phyloP scores from a whole-genome alignment of 2,888 invertebrate species.

The Standfussiana lucernea region DNA sequence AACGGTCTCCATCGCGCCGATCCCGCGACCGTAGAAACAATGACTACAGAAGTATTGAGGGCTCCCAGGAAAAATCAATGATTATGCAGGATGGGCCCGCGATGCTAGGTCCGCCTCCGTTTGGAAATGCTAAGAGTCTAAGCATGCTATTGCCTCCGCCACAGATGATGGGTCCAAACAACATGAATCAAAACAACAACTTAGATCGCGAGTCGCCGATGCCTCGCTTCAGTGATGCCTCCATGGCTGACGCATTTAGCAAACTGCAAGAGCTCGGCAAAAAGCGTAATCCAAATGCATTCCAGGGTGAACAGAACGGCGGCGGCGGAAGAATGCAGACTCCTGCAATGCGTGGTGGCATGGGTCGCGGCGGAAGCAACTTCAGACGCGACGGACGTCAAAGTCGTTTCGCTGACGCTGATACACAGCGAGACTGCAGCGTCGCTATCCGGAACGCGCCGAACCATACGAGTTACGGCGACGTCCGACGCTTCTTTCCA shows the following conservation, averaged over 20 bases:
- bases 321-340: constrained; percentile 62
- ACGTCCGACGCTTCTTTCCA: constrained; percentile 95
- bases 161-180: constrained; percentile 63
- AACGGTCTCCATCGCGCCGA: constrained; percentile 87
- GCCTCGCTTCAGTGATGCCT: constrained; percentile 79
- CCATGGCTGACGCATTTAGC: constrained; percentile 80
- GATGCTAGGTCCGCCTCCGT: constrained; percentile 59
- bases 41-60: constrained; percentile 86
- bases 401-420: constrained; percentile 79
- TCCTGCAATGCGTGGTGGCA: constrained; percentile 67
- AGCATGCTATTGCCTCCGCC: constrained; percentile 60
- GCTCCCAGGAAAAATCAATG: constrained; percentile 76
- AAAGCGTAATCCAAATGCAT: constrained; percentile 91
- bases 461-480: constrained; percentile 94
- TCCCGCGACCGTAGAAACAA: constrained; percentile 86
- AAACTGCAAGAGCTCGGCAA: constrained; percentile 89
- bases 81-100: constrained; percentile 63
- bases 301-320: constrained; percentile 83
- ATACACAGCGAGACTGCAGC: constrained; percentile 86
- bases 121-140: constrained; percentile 61
- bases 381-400: constrained; percentile 79
- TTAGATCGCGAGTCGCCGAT: constrained; percentile 63
- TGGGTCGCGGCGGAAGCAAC: constrained; percentile 69
- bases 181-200: constrained; percentile 70
- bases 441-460: constrained; percentile 94